Conservation (phyloP, 1,140 invertebrate genomes). For the Aradophagus sp. region DNA sequence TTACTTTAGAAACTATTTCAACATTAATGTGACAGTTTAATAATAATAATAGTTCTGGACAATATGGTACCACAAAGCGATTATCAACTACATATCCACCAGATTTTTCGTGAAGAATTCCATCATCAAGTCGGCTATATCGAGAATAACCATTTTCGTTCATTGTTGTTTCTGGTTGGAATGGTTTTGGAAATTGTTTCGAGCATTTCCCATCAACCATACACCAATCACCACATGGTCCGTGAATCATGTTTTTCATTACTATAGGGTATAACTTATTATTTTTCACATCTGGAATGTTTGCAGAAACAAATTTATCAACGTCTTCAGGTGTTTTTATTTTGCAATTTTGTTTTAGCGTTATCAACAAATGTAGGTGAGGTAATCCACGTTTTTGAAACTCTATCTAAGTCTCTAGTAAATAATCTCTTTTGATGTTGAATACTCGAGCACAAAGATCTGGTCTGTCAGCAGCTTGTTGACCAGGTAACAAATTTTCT, state of each 20-base stretch:
- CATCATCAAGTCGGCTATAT: no score
- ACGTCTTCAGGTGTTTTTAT: constrained; percentile 51
- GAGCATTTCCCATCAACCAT: constrained; percentile 34
- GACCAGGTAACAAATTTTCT: constrained; percentile 6
- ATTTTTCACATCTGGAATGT: neutral
- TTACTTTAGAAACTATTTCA: constrained; percentile 10
- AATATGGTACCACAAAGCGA: constrained; percentile 9
- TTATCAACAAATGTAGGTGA: constrained; percentile 72
- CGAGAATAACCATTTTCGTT: constrained; percentile 1
- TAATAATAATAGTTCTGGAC: neutral
- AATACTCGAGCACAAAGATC: constrained; percentile 21
- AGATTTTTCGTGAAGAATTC: constrained; percentile 1
- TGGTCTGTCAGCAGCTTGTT: constrained; percentile 34
- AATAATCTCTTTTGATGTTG: constrained; percentile 5
- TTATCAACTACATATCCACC: constrained; percentile 9
- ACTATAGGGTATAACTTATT: constrained; percentile 51
- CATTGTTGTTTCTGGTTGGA: constrained; percentile 18
- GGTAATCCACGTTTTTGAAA: constrained; percentile 56
- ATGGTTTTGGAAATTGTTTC: constrained; percentile 33
- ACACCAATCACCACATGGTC: constrained; percentile 31
- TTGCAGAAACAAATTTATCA: constrained; percentile 59
- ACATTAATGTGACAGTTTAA: constrained; percentile 13
- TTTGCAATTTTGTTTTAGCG: constrained; percentile 66
- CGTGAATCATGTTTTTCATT: constrained; percentile 49
- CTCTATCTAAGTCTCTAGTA: constrained; percentile 63